These are phyloP conservation scores for Strongylocentrotus purpuratus DNA, from an alignment of 35 echinoderm and acorn worm genomes.

Conservation along the genomic window DNA sequence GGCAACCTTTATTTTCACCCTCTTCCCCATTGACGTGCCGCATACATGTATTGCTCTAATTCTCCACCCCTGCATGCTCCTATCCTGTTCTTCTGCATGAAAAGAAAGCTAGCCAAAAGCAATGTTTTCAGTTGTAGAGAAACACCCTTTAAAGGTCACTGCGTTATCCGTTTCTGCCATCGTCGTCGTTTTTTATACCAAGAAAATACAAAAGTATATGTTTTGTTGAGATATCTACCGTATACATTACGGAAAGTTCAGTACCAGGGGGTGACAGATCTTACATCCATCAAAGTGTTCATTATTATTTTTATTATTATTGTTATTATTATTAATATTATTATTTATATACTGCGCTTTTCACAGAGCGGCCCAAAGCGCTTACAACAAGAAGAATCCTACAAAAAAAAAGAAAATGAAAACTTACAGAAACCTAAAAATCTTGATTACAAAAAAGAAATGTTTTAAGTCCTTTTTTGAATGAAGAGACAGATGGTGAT, in stretches of 20 bases:
- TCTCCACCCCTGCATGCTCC: background rate
- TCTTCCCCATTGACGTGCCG: background rate
- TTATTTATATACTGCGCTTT: too few species aligned
- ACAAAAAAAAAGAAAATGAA: too few species aligned
- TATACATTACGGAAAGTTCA: background rate
- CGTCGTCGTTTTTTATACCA: background rate
- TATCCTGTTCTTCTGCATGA: conserved; percentile 22
- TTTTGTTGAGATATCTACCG: background rate
- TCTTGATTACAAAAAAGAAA: too few species aligned
- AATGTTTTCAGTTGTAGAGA: conserved; percentile 25
- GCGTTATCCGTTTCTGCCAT: background rate
- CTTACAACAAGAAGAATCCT: too few species aligned
- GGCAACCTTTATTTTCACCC: background rate
- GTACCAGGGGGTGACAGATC: background rate
- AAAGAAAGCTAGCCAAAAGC: conserved; percentile 16
- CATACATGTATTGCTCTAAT: conserved; percentile 31
- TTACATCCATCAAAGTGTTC: too few species aligned
- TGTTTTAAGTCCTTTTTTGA: too few species aligned
- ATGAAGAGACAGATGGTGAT: too few species aligned
- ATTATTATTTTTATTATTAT: too few species aligned
- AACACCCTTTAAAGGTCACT: conserved; percentile 17
- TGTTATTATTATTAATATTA: too few species aligned
- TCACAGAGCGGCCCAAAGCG: too few species aligned
- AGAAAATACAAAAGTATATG: background rate
- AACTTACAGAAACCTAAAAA: too few species aligned